These are phyloP conservation scores for Lithophane ornitopus DNA, from an alignment of 2,888 invertebrate species.

Conservation along the genomic window DNA sequence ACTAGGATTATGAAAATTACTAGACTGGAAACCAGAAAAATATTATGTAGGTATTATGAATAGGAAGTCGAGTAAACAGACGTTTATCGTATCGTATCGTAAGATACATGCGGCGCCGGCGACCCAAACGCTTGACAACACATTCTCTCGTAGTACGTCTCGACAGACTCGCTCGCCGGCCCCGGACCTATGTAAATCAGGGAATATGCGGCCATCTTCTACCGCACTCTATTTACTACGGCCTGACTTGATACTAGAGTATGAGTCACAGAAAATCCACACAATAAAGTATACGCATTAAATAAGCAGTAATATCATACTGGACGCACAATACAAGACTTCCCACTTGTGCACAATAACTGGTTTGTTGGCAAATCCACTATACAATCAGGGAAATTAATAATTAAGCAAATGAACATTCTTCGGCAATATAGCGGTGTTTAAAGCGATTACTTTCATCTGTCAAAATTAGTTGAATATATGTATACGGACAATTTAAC, in stretches of 20 bases:
- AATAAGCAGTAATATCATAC: background rate
- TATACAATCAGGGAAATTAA: background rate
- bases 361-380: background rate
- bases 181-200: slow-evolving; percentile 51
- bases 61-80: slow-evolving; percentile 14
- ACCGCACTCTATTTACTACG: slow-evolving; percentile 12
- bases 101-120: background rate
- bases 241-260: background rate
- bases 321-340: background rate
- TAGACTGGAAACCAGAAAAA: background rate
- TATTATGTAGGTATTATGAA: background rate
- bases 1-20: background rate
- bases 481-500: background rate
- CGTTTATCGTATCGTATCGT: too few species aligned
- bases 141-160: slow-evolving; percentile 16
- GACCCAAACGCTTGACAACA: slow-evolving; percentile 26
- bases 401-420: background rate
- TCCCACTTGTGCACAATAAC: background rate
- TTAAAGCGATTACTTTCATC: background rate
- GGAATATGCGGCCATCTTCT: slow-evolving; percentile 8
- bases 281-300: background rate
- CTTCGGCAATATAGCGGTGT: background rate
- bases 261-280: slow-evolving; percentile 25
- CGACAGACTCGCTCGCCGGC: background rate
- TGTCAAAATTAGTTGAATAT: background rate